These are phyloP conservation scores for Etheostoma perlongum DNA, from an alignment of 2,797 vertebrate species.

Conservation along the genomic window DNA sequence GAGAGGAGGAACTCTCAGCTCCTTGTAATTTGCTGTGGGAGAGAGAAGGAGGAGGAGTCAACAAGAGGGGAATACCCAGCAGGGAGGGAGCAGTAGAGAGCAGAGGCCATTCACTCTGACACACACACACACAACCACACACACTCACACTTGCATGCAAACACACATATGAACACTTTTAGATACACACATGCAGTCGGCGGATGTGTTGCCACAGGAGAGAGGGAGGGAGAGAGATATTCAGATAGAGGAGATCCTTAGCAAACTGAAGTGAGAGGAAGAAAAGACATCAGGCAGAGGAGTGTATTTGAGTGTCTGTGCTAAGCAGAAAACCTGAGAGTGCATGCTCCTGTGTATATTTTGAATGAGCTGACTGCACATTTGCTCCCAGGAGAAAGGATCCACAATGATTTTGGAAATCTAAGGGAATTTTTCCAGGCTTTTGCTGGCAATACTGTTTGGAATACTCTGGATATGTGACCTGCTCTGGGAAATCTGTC, in stretches of 20 bases:
- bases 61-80: conserved; percentile 81
- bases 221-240: conserved; percentile 51
- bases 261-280: conserved; percentile 44
- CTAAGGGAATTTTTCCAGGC: conserved; percentile 34
- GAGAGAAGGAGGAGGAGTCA: conserved; percentile 78
- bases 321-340: conserved; percentile 32
- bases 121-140: conserved; percentile 54
- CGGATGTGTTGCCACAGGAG: conserved; percentile 65
- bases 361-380: conserved; percentile 51
- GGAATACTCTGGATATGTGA: conserved; percentile 77
- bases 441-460: conserved; percentile 47
- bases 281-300: conserved; percentile 40
- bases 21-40: conserved; percentile 80
- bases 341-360: conserved; percentile 43
- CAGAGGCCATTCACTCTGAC: conserved; percentile 80
- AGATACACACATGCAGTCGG: conserved; percentile 64
- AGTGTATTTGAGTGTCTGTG: conserved; percentile 44
- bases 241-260: conserved; percentile 56
- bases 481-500: conserved; percentile 37
- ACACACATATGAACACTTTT: conserved; percentile 64
- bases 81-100: conserved; percentile 76
- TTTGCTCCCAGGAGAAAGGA: conserved; percentile 55
- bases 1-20: conserved; percentile 73
- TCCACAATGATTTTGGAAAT: conserved; percentile 63
- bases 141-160: conserved; percentile 45